These are phyloP conservation scores for Melanostoma scalare DNA, from an alignment of 2,888 invertebrate species.

Conservation along the genomic window DNA sequence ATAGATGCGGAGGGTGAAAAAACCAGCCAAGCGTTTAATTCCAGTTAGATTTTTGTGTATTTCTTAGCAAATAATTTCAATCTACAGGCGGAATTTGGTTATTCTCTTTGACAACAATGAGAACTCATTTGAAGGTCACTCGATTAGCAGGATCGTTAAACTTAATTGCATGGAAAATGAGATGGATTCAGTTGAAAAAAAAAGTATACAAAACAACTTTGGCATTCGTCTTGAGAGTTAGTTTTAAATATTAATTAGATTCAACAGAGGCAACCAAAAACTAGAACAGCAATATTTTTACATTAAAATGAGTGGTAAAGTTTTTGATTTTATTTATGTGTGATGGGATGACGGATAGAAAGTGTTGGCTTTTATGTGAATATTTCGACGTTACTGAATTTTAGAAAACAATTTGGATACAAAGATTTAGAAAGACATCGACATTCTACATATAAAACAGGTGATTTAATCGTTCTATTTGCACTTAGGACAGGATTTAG, in stretches of 20 bases:
- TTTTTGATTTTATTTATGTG: conserved; percentile 20
- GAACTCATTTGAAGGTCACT: conserved; percentile 25
- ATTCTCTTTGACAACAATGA: background rate
- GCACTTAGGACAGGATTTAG: too few relatives aligned
- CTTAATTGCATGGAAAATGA: conserved; percentile 59
- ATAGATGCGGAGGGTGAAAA: conserved; percentile 23
- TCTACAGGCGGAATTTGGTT: conserved; percentile 1
- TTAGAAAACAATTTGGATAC: conserved; percentile 8
- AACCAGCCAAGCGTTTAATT: conserved; percentile 57
- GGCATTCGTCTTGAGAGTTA: conserved; percentile 6
- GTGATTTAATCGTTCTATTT: too few relatives aligned
- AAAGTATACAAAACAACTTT: background rate
- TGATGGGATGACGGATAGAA: background rate
- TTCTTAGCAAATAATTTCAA: conserved; percentile 7
- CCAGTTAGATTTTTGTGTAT: conserved; percentile 11
- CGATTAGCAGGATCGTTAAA: conserved; percentile 24
- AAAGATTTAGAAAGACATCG: too few relatives aligned
- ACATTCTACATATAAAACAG: too few relatives aligned
- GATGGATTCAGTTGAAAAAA: conserved; percentile 19
- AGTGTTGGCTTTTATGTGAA: conserved; percentile 13
- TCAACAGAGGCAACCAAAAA: background rate
- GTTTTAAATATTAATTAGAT: conserved; percentile 32
- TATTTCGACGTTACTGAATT: background rate
- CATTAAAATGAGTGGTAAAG: conserved; percentile 6
- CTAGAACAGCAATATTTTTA: background rate